These are phyloP conservation scores for Yasuhikotakia modesta DNA, from an alignment of 2,797 vertebrate genomes.

Conservation along the genomic window DNA sequence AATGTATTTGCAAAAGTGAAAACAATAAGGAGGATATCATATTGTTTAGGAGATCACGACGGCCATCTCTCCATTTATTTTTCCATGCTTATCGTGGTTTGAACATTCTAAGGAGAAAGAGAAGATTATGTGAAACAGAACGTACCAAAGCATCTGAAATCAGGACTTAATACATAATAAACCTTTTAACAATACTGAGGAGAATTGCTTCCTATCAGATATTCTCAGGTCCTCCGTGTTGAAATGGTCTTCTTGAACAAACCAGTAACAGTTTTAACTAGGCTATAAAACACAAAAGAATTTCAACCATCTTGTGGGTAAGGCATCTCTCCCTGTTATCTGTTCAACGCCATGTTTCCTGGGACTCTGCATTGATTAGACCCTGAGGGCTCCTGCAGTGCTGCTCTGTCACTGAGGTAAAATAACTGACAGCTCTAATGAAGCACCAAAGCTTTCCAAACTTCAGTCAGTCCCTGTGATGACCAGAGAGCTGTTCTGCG, in stretches of 20 bases:
- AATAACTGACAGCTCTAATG: slow-evolving; percentile 83
- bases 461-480: slow-evolving; percentile 76
- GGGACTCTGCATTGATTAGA: slow-evolving; percentile 79
- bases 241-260: slow-evolving; percentile 38
- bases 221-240: background rate
- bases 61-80: slow-evolving; percentile 77
- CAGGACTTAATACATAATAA: background rate
- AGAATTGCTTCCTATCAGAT: background rate
- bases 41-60: slow-evolving; percentile 77
- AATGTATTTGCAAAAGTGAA: slow-evolving; percentile 72
- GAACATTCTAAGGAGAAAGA: slow-evolving; percentile 59
- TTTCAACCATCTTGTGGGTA: slow-evolving; percentile 73
- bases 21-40: slow-evolving; percentile 77
- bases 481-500: slow-evolving; percentile 70
- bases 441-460: slow-evolving; percentile 72
- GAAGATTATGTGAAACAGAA: slow-evolving; percentile 21
- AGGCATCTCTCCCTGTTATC: slow-evolving; percentile 59
- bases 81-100: slow-evolving; percentile 72
- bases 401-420: slow-evolving; percentile 67
- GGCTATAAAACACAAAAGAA: slow-evolving; percentile 64
- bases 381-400: slow-evolving; percentile 76
- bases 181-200: background rate
- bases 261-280: slow-evolving; percentile 63
- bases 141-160: background rate
- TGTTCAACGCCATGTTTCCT: slow-evolving; percentile 75